These are phyloP conservation scores for Rhinopomastus cyanomelas DNA, from an alignment of 2,113 vertebrate genomes.

Conservation along the genomic window DNA sequence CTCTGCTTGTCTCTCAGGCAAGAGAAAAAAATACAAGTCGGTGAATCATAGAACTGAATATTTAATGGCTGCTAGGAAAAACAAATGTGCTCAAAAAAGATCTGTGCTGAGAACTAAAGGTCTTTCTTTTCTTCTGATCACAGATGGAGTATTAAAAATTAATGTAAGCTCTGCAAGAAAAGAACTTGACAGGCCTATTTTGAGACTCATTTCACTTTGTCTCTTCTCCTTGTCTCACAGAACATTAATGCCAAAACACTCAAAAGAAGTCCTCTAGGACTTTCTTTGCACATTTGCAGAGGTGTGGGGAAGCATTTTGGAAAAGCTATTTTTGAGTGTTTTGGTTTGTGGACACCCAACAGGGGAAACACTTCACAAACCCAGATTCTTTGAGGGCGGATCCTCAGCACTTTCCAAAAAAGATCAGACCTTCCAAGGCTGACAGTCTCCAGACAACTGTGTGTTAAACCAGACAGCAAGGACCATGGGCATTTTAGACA, in stretches of 20 bases:
- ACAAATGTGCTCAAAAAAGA: conserved; percentile 47
- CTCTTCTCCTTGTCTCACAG: conserved; percentile 44
- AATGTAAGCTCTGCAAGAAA: conserved; percentile 60
- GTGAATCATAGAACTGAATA: conserved; percentile 41
- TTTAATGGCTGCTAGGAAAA: conserved; percentile 24
- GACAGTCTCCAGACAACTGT: neutral
- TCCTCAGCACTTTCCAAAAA: neutral
- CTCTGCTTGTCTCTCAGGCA: neutral
- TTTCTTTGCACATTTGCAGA: neutral
- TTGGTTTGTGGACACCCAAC: neutral
- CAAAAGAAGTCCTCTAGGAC: conserved; percentile 1
- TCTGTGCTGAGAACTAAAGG: conserved; percentile 52
- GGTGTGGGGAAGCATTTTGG: conserved; percentile 6
- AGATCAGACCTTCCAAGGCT: neutral
- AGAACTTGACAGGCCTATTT: conserved; percentile 69
- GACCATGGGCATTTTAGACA: neutral
- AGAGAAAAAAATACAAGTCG: neutral
- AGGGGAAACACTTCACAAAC: neutral
- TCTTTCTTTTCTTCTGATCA: conserved; percentile 64
- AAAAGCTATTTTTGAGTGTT: neutral
- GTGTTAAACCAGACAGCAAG: neutral
- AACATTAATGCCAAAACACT: conserved; percentile 56
- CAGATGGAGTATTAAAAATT: conserved; percentile 72
- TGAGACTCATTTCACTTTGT: conserved; percentile 52
- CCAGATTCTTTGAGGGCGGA: neutral